Evolutionary conservation across 2,797 vertebrate genomes (phyloP).

Genomic region (Heliangelus exortis): DNA sequence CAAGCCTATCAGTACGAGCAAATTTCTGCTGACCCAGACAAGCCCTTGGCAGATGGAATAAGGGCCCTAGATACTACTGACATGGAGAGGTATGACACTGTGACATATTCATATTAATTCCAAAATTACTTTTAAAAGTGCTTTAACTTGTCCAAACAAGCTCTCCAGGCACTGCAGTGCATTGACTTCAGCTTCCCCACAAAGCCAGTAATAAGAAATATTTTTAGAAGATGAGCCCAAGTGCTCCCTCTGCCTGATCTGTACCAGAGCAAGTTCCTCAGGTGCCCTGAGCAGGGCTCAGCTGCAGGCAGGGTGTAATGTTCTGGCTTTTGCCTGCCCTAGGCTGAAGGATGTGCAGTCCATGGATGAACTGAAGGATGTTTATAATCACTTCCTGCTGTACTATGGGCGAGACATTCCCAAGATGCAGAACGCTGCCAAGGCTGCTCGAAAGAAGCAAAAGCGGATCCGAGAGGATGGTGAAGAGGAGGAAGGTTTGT

Average conservation of each 20-base stretch:
- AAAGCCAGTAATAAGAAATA: neutral
- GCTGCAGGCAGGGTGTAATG: neutral
- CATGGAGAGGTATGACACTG: conserved; percentile 88
- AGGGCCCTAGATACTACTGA: conserved; percentile 95
- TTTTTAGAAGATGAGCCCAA: neutral
- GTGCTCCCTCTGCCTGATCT: neutral
- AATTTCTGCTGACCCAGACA: conserved; percentile 98
- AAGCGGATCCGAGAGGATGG: conserved; percentile 92
- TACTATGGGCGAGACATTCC: conserved; percentile 99
- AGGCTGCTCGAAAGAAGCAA: conserved; percentile 89
- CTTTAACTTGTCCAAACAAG: neutral
- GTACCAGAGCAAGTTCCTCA: neutral
- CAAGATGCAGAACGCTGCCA: conserved; percentile 97
- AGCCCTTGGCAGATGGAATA: conserved; percentile 95
- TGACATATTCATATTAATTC: neutral
- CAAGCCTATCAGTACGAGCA: conserved; percentile 98
- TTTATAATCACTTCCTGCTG: conserved; percentile 97
- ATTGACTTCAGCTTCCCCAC: neutral
- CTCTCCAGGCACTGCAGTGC: neutral
- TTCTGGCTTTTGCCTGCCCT: neutral
- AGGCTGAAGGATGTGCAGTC: conserved; percentile 98
- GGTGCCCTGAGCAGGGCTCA: neutral
- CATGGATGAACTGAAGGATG: conserved; percentile 94
- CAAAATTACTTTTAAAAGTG: neutral
- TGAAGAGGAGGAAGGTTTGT: conserved; percentile 87